Evolutionary conservation across 2,113 vertebrate species (phyloP), one percentile per base, ranked within the genome.

Genomic region (Larimichthys crocea): DNA sequence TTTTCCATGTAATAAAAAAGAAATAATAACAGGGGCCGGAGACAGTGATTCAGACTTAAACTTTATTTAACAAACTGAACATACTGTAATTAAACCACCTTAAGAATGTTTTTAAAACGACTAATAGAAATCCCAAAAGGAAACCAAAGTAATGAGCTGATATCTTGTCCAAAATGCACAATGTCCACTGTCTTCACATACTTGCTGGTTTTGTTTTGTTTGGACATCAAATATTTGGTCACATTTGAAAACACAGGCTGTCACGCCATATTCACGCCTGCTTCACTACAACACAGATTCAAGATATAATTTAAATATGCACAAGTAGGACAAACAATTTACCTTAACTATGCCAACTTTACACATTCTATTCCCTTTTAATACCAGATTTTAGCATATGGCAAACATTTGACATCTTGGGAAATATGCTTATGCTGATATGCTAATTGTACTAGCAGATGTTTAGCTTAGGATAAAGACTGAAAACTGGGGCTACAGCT

Each of bases 1-100:
- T 42, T 26, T 72, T 20, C n/a, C 2, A 57, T 40, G 24, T 22
- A 26, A 70, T 60, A 35, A 55, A 73, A 16, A 35, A 2, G 35
- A 31, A 57, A 73, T 8, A 69, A 49, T 48, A 52, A 66, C 11
- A 75, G 14, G 14, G 20, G 67, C 24, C 8, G 67, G 42, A 75
- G 42, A 40, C 53, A 85, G 49, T 66, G 17, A 66, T 67, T 66
- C 55, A 68, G 72, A 88, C 78, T 84, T 80, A 4, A 76, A 79
- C 76, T 88, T 91, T 90, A 90, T 91, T 90, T 50, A 80, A 74
- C 76, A 87, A 88, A 88, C 55, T 82, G 40, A 90, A 87, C 76
- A 91, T 82, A 35, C 31, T 35, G 31, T 6, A 79, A 82, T 88
- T 79, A 80, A 81, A 85, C 53, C 55, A 85, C 59, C 4, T 17